Evolutionary conservation across 2,888 invertebrate species (phyloP).

Genomic region (Troilus luridus): DNA sequence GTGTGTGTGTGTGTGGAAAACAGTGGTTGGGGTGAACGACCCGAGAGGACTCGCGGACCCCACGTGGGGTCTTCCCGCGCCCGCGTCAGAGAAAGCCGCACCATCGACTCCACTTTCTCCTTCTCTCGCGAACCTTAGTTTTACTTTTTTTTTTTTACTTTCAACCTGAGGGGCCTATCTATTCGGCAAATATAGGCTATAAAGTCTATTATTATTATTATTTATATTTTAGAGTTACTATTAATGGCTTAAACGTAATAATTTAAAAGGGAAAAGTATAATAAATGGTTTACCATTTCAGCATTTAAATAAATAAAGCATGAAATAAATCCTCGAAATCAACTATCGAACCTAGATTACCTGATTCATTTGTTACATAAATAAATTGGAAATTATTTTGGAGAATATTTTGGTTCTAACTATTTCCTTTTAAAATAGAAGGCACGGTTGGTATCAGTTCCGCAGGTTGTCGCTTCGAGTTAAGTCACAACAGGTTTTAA

Average conservation of each 20-base stretch:
- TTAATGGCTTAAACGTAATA: neutral
- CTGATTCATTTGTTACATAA: too few species aligned
- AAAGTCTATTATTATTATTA: neutral
- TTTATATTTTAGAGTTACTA: neutral
- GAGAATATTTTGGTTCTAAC: too few species aligned
- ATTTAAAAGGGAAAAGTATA: neutral
- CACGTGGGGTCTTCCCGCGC: conserved; percentile 43
- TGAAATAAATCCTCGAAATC: too few species aligned
- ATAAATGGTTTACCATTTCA: neutral
- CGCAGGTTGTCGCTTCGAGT: too few species aligned
- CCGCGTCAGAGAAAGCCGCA: conserved; percentile 49
- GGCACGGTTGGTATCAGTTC: too few species aligned
- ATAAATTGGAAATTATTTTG: too few species aligned
- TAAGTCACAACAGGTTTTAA: too few species aligned
- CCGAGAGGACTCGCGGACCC: conserved; percentile 7
- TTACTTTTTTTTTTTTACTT: conserved; percentile 21
- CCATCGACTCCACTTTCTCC: conserved; percentile 41
- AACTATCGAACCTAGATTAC: too few species aligned
- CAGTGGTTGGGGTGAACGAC: conserved; percentile 13
- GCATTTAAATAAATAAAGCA: too few species aligned
- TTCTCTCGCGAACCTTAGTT: conserved; percentile 18
- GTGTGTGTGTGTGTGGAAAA: conserved; percentile 16
- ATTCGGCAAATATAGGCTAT: neutral
- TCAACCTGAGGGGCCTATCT: neutral
- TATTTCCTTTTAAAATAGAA: too few species aligned